A percentile compares a stretch with the other conserved stretches of the same genome.
These are phyloP conservation scores for Alviniconcha strummeri DNA, from an alignment of 2,888 invertebrate species.

Conservation along the genomic window DNA sequence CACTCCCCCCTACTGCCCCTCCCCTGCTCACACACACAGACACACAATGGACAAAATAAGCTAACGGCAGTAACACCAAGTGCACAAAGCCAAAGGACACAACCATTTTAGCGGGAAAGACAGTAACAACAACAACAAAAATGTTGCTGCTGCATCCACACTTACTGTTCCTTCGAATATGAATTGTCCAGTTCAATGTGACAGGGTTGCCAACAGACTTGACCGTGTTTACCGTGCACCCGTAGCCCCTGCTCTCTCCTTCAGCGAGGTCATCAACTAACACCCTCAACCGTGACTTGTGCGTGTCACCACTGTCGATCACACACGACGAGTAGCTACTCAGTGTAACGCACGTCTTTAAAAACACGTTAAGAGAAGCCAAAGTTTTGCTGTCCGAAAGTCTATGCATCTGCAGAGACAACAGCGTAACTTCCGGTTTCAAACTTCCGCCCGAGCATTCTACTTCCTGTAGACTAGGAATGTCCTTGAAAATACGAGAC, in stretches of 20 bases:
- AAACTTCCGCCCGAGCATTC: slow-evolving; percentile 16
- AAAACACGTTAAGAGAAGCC: not conserved
- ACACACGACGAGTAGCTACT: slow-evolving; percentile 20
- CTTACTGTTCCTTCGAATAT: too few species aligned
- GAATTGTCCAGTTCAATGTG: too few species aligned
- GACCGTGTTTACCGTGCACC: not conserved
- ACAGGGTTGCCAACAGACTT: not conserved
- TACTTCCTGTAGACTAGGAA: slow-evolving; percentile 15
- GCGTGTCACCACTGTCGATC: not conserved
- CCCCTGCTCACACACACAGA: too few species aligned
- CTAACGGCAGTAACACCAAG: too few species aligned
- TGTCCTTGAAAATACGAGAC: not conserved
- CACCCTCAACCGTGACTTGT: not conserved
- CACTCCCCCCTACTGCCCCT: too few species aligned
- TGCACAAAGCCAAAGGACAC: too few species aligned
- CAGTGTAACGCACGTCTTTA: slow-evolving; percentile 2
- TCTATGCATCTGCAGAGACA: slow-evolving; percentile 14
- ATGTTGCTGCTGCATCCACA: too few species aligned
- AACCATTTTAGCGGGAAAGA: too few species aligned
- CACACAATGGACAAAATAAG: too few species aligned
- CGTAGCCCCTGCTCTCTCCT: slow-evolving; percentile 12
- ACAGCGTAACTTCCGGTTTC: slow-evolving; percentile 26
- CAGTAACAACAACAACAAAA: too few species aligned
- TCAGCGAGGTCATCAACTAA: slow-evolving; percentile 21
- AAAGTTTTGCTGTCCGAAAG: not conserved